Base-by-base conservation (phyloP, 2,888 invertebrate genomes). In the Trypoxylon attenuatum region DNA sequence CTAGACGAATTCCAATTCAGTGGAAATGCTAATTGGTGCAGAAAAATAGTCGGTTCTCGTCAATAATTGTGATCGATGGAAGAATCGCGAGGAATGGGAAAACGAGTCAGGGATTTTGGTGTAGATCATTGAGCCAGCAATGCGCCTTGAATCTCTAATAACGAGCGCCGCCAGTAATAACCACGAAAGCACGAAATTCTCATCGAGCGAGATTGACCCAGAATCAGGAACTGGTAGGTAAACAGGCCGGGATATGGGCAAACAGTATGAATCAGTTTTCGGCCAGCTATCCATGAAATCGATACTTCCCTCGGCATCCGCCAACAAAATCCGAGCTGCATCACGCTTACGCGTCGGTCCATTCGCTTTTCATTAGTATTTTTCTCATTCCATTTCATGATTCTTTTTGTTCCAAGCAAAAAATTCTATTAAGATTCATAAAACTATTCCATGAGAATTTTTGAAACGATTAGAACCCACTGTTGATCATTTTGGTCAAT, bases 241-340 rank as follows among this genome's bases (percentile, higher is more conserved):
- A 73, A 71, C 71, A 71, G 41, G 21, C 16, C 38, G 52, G n/a
- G 51, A 71, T 64, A 58, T 58, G 54, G 38, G 54, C 57, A 62
- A 57, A 61, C 38, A 55, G 62, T 42, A 58, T 33, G 57, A 62
- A 65, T 74, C 64, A 57, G 61, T 68, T 71, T 73, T 75, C 65
- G 55, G 55, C 50, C 22, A 16, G 25, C 29, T 38, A 52, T 46
- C 49, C 49, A 23, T 43, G 29, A 15, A 56, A 65, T 73, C 64
- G 64, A 73, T 62, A 58, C 64, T 68, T 46, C 27, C 23, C 45
- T 38, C 46, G 42, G 51, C 54, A 29, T 21, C 15, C 16, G 15
- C 19, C 18, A 4, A 64, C 33, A 22, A 45, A 3, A 46, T 29
- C 33, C 19, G 2, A 1, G 4, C 13, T 5, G 5, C 2, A 13